These are phyloP conservation scores for Drosophila repleta DNA, from an alignment of 1,140 invertebrate genomes.

Conservation along the genomic window DNA sequence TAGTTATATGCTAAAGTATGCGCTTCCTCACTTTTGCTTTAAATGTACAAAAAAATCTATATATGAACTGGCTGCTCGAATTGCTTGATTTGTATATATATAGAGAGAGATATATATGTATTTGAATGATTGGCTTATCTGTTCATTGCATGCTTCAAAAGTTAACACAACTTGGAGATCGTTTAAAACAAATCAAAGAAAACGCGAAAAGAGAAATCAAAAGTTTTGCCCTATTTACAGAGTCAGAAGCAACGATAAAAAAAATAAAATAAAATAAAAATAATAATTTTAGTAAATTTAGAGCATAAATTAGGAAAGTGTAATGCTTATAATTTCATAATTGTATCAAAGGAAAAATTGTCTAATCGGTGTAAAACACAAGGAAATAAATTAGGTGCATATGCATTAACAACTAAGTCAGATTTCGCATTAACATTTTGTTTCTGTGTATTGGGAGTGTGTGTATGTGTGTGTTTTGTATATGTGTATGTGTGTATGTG, in stretches of 20 bases:
- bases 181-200: conserved; percentile 21
- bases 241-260: conserved; percentile 23
- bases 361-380: conserved; percentile 80
- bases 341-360: conserved; percentile 66
- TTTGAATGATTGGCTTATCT: conserved; percentile 24
- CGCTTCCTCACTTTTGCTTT: conserved; percentile 36
- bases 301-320: conserved; percentile 30
- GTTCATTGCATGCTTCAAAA: conserved; percentile 6
- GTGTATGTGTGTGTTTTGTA: conserved; percentile 14
- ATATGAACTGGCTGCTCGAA: conserved; percentile 26
- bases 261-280: conserved; percentile 2
- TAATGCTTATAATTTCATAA: conserved; percentile 69
- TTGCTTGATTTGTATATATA: conserved; percentile 1
- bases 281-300: conserved; percentile 18
- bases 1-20: conserved; percentile 12
- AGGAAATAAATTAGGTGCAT: conserved; percentile 70
- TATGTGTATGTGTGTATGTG: conserved; percentile 17
- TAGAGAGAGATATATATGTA: not conserved
- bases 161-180: conserved; percentile 39
- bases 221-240: conserved; percentile 37
- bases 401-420: conserved; percentile 63
- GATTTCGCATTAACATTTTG: conserved; percentile 58
- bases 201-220: not conserved
- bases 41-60: conserved; percentile 59
- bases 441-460: conserved; percentile 16